Percentiles rank a stretch among this genome's conserved stretches.
phyloP scores from a whole-genome alignment of 2,888 invertebrate species.

The Campopleginae sp. region DNA sequence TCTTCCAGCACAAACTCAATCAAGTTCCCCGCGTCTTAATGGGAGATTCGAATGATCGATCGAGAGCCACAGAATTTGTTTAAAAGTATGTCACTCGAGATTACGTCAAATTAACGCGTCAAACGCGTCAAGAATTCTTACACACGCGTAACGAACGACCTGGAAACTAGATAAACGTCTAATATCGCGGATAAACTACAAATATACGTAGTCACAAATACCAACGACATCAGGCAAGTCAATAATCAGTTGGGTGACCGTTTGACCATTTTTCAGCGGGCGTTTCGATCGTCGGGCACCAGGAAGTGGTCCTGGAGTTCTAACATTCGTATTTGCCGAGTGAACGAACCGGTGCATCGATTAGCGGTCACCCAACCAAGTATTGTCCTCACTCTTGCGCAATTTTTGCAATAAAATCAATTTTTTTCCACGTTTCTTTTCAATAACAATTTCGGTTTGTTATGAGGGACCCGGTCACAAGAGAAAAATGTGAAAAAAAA shows the following conservation, averaged over 20 bases:
- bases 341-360: too few species aligned
- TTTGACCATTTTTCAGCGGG: too few species aligned
- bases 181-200: not conserved
- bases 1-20: not conserved
- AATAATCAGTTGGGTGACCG: too few species aligned
- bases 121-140: not conserved
- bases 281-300: too few species aligned
- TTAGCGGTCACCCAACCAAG: not conserved
- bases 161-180: not conserved
- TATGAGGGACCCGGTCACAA: not conserved
- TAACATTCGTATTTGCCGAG: too few species aligned
- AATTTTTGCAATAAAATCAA: not conserved
- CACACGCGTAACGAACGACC: not conserved
- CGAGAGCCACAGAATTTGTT: not conserved
- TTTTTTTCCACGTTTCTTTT: not conserved
- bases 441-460: too few species aligned
- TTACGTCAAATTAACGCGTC: not conserved
- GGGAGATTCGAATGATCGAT: not conserved
- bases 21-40: too few species aligned
- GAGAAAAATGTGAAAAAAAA: not conserved
- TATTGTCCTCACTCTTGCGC: not conserved
- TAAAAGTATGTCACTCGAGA: slow-evolving; percentile 10
- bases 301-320: too few species aligned
- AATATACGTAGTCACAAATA: not conserved
- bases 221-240: too few species aligned